phyloP scores from a whole-genome alignment of 2,888 invertebrate species.

The Agrochola lychnidis region DNA sequence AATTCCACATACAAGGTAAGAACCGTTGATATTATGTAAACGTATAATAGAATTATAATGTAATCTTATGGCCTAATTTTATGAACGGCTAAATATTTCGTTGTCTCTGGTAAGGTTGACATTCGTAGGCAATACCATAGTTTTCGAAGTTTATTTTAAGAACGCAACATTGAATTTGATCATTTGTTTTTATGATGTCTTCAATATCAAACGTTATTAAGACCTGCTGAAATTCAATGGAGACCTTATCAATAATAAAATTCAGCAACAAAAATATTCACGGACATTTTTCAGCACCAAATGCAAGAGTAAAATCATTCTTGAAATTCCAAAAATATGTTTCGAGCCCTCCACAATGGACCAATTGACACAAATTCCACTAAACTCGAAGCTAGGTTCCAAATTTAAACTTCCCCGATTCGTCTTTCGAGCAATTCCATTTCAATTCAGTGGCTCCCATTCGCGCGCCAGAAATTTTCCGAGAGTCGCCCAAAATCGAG shows the following conservation, averaged over 20 bases:
- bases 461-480: constrained; percentile 72
- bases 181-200: constrained; percentile 6
- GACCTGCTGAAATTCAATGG: not conserved
- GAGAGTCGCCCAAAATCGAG: constrained; percentile 75
- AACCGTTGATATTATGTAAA: not conserved
- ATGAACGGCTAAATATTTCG: not conserved
- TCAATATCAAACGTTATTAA: constrained; percentile 17
- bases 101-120: not conserved
- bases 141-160: constrained; percentile 18
- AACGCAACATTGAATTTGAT: constrained; percentile 7
- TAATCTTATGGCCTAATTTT: not conserved
- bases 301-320: constrained; percentile 19
- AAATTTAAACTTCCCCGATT: constrained; percentile 67
- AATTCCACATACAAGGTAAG: constrained; percentile 93
- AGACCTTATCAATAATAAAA: not conserved
- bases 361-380: constrained; percentile 68
- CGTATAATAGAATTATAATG: constrained; percentile 1
- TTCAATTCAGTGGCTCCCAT: constrained; percentile 66
- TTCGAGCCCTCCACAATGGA: constrained; percentile 38
- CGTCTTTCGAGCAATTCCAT: constrained; percentile 70
- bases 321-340: constrained; percentile 41
- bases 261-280: constrained; percentile 8
- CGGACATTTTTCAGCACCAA: not conserved
- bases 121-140: constrained; percentile 7
- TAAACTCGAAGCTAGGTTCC: constrained; percentile 54